Base-by-base conservation (phyloP, 2,888 invertebrate species). In the Melitaea athalia region DNA sequence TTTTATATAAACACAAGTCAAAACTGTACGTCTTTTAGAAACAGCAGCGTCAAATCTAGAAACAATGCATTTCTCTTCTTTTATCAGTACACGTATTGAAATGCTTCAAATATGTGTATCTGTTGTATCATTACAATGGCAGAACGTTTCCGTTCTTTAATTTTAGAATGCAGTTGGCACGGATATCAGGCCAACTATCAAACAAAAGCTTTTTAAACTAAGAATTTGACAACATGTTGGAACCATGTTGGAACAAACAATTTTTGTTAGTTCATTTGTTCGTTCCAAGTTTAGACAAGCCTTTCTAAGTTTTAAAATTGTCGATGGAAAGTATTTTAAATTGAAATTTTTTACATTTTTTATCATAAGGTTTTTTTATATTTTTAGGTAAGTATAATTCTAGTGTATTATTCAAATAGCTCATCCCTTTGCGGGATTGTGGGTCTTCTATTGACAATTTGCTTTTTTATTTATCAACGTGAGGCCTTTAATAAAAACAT, bases 401-500 rank as follows among this genome's bases (percentile, higher is more conserved):
- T 14, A 14, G 45, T 11, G 11, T 14, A 45, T 45, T 45, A 45
- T 45, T 45, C 14, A 45, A 45, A 45, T 45, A 5, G 11, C 1
- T 14, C 45, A 11, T 45, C 8, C 11, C 14, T 45, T 45, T 14
- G 11, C 8, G 45, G 45, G 14, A 11, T 45, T 14, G 11, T 45
- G 45, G 45, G 14, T 10, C 8, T 45, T 45, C 10, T 10, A 45
- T 45, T 45, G 24, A 12, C 12, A 53, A 17, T 42, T 24, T n/a
- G 15, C 0, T 59, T 15, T 38, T 59, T 42, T 42, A 59, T 59
- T 59, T 43, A 59, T 38, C 14, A 59, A 59, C 42, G n/a, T 33
- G 15, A 11, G 12, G 42, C 52, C 45, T 33, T 8, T 53, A 60
- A 60, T 65, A 15, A 52, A 66, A 45, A 60, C 45, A 66, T 66